phyloP scores from a whole-genome alignment of 2,888 invertebrate species.

The Emmelina monodactyla region DNA sequence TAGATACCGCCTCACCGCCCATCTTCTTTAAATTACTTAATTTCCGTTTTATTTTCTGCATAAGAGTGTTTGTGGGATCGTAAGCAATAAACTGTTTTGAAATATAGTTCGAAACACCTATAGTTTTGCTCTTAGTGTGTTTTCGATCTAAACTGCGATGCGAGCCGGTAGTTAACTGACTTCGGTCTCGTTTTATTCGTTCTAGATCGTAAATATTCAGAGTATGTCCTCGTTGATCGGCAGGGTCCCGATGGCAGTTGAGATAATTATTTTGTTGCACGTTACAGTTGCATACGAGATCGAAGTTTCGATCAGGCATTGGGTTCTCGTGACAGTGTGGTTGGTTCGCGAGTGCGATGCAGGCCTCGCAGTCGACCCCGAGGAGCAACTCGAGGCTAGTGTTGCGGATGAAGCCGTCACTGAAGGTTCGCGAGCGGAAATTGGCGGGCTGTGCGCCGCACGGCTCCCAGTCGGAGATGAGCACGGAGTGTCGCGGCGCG shows the following conservation, averaged over 20 bases:
- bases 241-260: conserved; percentile 40
- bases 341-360: conserved; percentile 51
- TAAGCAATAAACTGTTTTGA: conserved; percentile 59
- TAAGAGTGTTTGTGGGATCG: conserved; percentile 52
- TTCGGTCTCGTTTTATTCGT: conserved; percentile 48
- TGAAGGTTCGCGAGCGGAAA: conserved; percentile 57
- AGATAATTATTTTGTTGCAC: conserved; percentile 51
- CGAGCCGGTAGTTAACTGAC: conserved; percentile 36
- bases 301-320: conserved; percentile 47
- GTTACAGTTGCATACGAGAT: conserved; percentile 57
- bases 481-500: conserved; percentile 16
- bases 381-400: conserved; percentile 57
- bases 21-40: conserved; percentile 59
- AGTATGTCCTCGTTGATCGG: conserved; percentile 45
- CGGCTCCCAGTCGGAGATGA: conserved; percentile 33
- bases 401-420: conserved; percentile 58
- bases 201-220: conserved; percentile 55
- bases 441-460: conserved; percentile 36
- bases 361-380: conserved; percentile 61
- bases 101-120: conserved; percentile 56
- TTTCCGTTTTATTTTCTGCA: conserved; percentile 60
- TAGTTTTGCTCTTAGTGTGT: conserved; percentile 51
- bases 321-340: conserved; percentile 45
- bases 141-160: conserved; percentile 60
- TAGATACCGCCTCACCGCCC: conserved; percentile 50